These are phyloP conservation scores for Gambusia affinis DNA, from an alignment of 2,113 vertebrate species.

Conservation along the genomic window DNA sequence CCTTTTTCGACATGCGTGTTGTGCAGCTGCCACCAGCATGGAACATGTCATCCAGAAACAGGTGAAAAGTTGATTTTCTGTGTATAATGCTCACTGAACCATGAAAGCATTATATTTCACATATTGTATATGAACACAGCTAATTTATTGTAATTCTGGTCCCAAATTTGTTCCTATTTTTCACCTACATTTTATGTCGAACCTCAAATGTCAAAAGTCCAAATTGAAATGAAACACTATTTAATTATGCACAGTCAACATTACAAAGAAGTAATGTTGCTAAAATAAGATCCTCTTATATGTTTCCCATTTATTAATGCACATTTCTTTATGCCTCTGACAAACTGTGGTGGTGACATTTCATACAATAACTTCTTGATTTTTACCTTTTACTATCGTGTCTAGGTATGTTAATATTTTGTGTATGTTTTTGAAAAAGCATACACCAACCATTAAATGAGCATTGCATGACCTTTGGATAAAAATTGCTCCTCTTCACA, in stretches of 20 bases:
- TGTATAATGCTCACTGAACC: background rate
- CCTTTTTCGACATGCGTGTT: conserved; percentile 83
- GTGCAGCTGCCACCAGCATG: conserved; percentile 90
- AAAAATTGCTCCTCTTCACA: no score
- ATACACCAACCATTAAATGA: background rate
- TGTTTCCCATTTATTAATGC: no score
- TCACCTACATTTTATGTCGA: no score
- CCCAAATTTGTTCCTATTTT: no score
- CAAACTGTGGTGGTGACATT: background rate
- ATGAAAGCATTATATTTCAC: background rate
- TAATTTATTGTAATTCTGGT: background rate
- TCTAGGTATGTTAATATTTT: no score
- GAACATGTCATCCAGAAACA: conserved; percentile 86
- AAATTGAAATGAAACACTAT: no score
- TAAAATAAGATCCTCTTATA: background rate
- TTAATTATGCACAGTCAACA: no score
- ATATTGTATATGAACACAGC: background rate
- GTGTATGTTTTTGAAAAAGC: no score
- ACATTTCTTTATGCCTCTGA: no score
- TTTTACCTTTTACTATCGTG: background rate
- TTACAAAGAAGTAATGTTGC: background rate
- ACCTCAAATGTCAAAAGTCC: no score
- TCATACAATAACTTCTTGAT: background rate
- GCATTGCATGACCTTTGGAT: no score
- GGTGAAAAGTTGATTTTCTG: conserved; percentile 70